Evolutionary conservation across 2,797 vertebrate species (phyloP).

Genomic region (Sardinella longiceps): DNA sequence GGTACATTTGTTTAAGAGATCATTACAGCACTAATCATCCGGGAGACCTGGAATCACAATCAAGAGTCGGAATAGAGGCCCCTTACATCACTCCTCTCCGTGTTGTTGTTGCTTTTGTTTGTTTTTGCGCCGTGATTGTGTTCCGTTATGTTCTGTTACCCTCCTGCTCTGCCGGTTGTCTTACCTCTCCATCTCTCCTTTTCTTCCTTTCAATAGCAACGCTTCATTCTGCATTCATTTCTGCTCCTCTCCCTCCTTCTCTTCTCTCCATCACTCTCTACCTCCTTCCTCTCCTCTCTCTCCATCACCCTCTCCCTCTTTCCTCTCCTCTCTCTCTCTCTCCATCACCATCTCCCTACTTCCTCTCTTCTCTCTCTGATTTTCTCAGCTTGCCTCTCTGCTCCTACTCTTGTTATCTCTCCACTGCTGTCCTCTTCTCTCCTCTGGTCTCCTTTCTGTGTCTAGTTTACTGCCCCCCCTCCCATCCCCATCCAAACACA

Average conservation of each 20-base stretch:
- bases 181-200: neutral
- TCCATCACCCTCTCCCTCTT: neutral
- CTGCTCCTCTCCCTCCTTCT: neutral
- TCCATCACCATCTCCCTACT: neutral
- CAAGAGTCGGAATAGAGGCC: neutral
- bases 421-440: neutral
- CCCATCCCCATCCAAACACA: neutral
- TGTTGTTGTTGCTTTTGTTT: neutral
- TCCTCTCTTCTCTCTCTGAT: neutral
- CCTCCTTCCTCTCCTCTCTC: neutral
- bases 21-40: constrained; percentile 18
- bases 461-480: neutral
- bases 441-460: neutral
- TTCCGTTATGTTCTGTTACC: neutral
- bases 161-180: neutral
- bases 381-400: neutral
- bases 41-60: constrained; percentile 9
- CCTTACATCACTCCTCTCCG: neutral
- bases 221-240: neutral
- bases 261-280: neutral
- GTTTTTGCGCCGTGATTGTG: neutral
- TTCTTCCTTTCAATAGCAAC: neutral
- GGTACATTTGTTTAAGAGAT: constrained; percentile 5
- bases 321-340: neutral
- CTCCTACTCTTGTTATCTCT: neutral